Percentiles rank a stretch among this genome's conserved stretches.
These are phyloP conservation scores for Pectinophora gossypiella DNA, from an alignment of 1,140 invertebrate genomes.

Conservation along the genomic window DNA sequence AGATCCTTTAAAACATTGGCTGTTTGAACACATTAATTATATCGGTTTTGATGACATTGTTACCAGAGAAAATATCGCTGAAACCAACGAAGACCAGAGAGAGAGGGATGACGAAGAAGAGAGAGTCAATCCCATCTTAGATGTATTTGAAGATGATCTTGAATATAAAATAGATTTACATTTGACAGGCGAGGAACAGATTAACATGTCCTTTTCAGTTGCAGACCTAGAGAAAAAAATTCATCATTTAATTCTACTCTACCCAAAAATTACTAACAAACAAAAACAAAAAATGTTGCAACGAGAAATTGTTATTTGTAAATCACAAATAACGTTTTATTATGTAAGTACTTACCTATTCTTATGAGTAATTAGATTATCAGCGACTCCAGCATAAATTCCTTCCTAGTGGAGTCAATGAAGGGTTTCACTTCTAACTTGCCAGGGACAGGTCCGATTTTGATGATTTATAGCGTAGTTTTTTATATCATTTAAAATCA, in stretches of 20 bases:
- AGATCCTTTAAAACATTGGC: constrained; percentile 38
- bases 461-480: too few relatives aligned
- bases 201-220: constrained; percentile 24
- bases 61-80: constrained; percentile 4
- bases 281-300: not conserved
- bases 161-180: not conserved
- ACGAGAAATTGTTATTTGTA: constrained; percentile 8
- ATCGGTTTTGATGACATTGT: constrained; percentile 21
- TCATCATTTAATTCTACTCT: constrained; percentile 1
- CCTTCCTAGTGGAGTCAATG: too few relatives aligned
- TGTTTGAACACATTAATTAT: constrained; percentile 36
- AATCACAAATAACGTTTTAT: constrained; percentile 16
- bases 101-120: constrained; percentile 20
- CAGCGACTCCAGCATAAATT: too few relatives aligned
- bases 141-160: constrained; percentile 25
- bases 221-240: constrained; percentile 11
- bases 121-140: constrained; percentile 21
- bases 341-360: constrained; percentile 14
- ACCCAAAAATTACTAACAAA: not conserved
- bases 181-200: not conserved
- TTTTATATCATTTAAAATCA: too few relatives aligned
- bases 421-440: too few relatives aligned
- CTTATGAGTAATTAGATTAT: too few relatives aligned
- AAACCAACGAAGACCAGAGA: constrained; percentile 7
- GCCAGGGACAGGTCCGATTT: too few relatives aligned